Percentiles rank a stretch among this genome's conserved stretches.
Evolutionary conservation across 1,140 invertebrate genomes (phyloP).

Genomic region (Halictus rubicundus): DNA sequence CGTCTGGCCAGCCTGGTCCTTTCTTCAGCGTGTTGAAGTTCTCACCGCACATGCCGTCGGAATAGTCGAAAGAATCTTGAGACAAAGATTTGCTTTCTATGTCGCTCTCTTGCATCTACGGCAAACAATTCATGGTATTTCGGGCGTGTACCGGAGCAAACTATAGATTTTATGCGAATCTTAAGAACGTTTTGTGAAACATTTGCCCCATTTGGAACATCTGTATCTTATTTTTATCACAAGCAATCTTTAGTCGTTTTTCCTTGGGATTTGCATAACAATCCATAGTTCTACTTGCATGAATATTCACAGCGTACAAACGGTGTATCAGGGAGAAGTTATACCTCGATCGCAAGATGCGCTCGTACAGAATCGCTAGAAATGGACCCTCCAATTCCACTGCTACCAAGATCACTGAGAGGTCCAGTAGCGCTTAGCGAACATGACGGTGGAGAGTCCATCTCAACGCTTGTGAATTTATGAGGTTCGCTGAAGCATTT

Average conservation of each 20-base stretch:
- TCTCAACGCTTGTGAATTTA: slow-evolving; percentile 60
- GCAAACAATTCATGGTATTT: slow-evolving; percentile 1
- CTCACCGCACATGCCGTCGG: slow-evolving; percentile 87
- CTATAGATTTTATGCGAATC: too few species aligned
- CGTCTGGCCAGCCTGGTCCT: slow-evolving; percentile 83
- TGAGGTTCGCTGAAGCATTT: slow-evolving; percentile 36
- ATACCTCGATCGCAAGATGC: slow-evolving; percentile 78
- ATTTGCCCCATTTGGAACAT: too few species aligned
- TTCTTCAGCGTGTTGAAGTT: slow-evolving; percentile 91
- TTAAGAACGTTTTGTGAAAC: neutral
- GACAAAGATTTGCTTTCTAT: slow-evolving; percentile 84
- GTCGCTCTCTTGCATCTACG: slow-evolving; percentile 85
- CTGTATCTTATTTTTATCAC: too few species aligned
- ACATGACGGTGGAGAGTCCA: slow-evolving; percentile 82
- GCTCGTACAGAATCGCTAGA: slow-evolving; percentile 79
- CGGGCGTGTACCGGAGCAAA: too few species aligned
- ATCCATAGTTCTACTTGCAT: too few species aligned
- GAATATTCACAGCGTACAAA: neutral
- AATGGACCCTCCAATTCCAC: slow-evolving; percentile 79
- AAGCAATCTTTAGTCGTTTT: too few species aligned
- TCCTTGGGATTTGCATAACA: too few species aligned
- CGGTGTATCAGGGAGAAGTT: neutral
- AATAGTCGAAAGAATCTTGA: slow-evolving; percentile 85
- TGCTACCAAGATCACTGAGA: slow-evolving; percentile 79
- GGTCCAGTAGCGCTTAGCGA: slow-evolving; percentile 79